Conservation (phyloP, 2,888 invertebrate species). For the Euphydryas editha region DNA sequence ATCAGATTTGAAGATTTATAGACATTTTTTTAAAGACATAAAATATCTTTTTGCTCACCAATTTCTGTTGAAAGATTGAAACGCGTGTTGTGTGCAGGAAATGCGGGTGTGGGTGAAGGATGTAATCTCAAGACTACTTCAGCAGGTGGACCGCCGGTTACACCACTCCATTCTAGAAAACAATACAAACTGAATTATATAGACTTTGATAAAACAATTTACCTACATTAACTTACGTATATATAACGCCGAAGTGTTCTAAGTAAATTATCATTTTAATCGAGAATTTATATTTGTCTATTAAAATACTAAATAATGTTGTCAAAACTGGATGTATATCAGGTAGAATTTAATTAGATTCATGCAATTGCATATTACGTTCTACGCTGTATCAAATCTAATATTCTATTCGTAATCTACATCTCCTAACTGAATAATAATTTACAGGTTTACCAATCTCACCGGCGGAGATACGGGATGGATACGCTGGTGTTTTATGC, state of each 20-base stretch:
- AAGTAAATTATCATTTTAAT: no score
- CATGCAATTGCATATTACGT: no score
- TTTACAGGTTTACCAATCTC: slow-evolving; percentile 69
- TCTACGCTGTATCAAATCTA: not conserved
- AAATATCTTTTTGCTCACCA: slow-evolving; percentile 49
- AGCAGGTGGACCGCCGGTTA: slow-evolving; percentile 74
- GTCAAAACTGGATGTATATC: no score
- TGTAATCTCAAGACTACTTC: slow-evolving; percentile 74
- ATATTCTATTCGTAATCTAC: not conserved
- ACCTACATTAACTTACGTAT: no score
- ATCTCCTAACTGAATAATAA: slow-evolving; percentile 20
- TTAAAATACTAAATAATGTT: no score
- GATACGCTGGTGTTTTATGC: slow-evolving; percentile 34
- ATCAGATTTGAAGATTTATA: no score
- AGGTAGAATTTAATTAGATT: not conserved
- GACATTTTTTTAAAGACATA: not conserved
- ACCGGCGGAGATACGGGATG: slow-evolving; percentile 76
- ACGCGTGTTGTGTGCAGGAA: slow-evolving; percentile 45
- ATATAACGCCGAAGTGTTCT: no score
- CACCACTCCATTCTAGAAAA: slow-evolving; percentile 73
- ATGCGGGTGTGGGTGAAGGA: slow-evolving; percentile 56
- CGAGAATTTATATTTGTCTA: no score
- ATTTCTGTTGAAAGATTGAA: slow-evolving; percentile 55
- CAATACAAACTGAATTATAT: not conserved
- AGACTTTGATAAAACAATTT: no score